Evolutionary conservation across 1,140 invertebrate species (phyloP).

Genomic region (Arctopsyche grandis): DNA sequence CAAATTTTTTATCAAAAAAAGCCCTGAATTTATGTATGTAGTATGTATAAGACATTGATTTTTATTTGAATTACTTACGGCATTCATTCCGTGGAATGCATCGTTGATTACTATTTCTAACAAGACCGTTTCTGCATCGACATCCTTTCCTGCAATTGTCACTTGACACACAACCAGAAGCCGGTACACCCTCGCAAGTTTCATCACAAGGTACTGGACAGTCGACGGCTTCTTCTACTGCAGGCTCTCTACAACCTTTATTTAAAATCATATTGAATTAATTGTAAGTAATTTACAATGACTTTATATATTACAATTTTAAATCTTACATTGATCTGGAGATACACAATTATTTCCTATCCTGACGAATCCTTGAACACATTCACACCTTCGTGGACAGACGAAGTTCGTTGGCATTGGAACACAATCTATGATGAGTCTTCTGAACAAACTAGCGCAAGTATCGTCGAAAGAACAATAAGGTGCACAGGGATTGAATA

Average conservation of each 20-base stretch:
- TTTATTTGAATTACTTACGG: not conserved
- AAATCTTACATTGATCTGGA: slow-evolving; percentile 5
- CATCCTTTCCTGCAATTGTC: not conserved
- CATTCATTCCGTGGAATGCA: not conserved
- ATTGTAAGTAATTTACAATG: not conserved
- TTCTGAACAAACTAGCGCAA: not conserved
- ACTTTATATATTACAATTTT: not conserved
- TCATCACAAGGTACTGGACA: slow-evolving; percentile 26
- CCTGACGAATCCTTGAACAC: not conserved
- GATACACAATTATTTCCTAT: not conserved
- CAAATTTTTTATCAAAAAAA: not conserved
- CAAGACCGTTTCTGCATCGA: not conserved
- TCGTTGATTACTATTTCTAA: not conserved
- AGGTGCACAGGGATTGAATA: slow-evolving; percentile 8
- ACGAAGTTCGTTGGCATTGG: not conserved
- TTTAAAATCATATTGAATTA: not conserved
- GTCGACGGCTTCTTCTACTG: not conserved
- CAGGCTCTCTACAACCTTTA: slow-evolving; percentile 12
- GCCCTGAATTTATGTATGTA: too few species aligned
- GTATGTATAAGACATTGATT: too few species aligned
- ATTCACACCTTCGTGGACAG: not conserved
- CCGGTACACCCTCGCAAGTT: slow-evolving; percentile 16
- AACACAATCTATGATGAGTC: not conserved
- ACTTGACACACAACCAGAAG: not conserved
- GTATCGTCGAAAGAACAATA: slow-evolving; percentile 12